Conservation (phyloP, 2,888 invertebrate genomes). For the Pristionchus japonicus region DNA sequence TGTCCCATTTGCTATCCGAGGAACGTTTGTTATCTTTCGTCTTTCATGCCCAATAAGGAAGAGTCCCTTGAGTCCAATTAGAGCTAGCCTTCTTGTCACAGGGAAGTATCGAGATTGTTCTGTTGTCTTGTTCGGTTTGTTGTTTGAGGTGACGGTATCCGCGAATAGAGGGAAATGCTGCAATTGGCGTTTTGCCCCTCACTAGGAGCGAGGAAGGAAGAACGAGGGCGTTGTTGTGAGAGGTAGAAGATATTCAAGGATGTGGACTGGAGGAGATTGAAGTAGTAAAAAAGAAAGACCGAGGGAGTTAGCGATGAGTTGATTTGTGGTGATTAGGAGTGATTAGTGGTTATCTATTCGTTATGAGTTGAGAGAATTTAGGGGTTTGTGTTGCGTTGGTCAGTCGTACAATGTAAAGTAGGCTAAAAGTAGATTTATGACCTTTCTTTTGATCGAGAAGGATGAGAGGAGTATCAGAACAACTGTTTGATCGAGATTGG, state of each 20-base stretch:
- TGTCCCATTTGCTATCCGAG: background rate
- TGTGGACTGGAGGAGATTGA: background rate
- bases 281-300: background rate
- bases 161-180: background rate
- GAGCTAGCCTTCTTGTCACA: background rate
- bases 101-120: background rate
- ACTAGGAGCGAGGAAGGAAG: background rate
- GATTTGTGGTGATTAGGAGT: background rate
- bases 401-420: background rate
- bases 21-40: background rate
- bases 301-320: background rate
- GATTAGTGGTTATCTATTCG: too few species aligned
- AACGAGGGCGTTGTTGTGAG: background rate
- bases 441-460: background rate
- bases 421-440: background rate
- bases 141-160: background rate
- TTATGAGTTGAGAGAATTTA: background rate
- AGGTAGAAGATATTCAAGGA: background rate
- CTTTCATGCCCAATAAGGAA: background rate
- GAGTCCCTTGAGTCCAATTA: background rate
- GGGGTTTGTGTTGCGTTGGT: background rate
- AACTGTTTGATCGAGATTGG: constrained; percentile 20
- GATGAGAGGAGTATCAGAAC: background rate
- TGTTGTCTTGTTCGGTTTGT: background rate
- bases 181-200: background rate